phyloP scores from a whole-genome alignment of 2,113 vertebrate species.

The Antigone vipio region DNA sequence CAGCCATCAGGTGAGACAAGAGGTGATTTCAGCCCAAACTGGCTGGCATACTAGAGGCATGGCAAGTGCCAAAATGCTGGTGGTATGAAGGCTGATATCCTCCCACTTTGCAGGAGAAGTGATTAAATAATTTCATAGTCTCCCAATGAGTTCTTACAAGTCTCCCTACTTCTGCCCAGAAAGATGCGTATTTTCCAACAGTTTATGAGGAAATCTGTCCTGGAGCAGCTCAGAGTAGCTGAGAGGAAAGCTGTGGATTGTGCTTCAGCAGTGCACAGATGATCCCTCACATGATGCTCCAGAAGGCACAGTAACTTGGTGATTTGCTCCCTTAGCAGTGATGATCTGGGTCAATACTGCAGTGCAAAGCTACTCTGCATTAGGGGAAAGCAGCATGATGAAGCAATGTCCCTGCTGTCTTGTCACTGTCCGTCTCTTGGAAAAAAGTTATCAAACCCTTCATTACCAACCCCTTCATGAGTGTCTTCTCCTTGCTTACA shows the following conservation, averaged over 20 bases:
- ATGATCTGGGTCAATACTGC: background rate
- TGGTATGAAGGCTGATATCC: background rate
- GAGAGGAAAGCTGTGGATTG: background rate
- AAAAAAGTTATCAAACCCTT: background rate
- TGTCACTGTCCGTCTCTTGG: too few relatives aligned
- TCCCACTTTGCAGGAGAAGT: background rate
- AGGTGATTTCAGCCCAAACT: background rate
- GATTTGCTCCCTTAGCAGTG: rapidly evolving
- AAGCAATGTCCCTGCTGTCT: background rate
- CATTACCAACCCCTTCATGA: too few relatives aligned
- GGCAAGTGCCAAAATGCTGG: background rate
- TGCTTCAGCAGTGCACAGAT: background rate
- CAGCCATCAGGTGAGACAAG: background rate
- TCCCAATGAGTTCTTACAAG: background rate
- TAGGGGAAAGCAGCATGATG: background rate
- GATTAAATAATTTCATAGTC: background rate
- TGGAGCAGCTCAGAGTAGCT: background rate
- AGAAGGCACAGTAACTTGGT: background rate
- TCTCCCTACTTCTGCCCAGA: background rate
- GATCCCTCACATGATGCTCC: rapidly evolving
- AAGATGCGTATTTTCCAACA: background rate
- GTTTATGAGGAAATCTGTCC: background rate
- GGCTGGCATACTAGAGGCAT: too few relatives aligned
- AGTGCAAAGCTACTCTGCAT: background rate
- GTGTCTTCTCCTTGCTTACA: background rate